phyloP scores from a whole-genome alignment of 2,113 vertebrate genomes.

The Haemorhous mexicanus region DNA sequence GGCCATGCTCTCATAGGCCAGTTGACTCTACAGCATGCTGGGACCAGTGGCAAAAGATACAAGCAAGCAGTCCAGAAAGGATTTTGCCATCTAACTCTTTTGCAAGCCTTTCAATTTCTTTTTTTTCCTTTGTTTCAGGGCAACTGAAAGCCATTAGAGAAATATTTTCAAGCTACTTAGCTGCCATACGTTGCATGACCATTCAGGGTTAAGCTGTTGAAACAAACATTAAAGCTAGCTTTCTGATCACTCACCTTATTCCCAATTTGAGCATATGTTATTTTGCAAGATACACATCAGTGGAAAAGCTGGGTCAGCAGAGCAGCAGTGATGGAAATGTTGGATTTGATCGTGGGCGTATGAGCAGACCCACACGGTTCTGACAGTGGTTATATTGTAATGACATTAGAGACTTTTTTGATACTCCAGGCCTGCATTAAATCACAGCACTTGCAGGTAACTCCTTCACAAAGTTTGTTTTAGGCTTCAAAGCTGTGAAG shows the following conservation, averaged over 20 bases:
- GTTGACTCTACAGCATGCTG: not conserved
- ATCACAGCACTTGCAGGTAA: not conserved
- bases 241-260: not conserved
- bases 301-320: not conserved
- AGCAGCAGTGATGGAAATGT: not conserved
- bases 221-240: not conserved
- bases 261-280: not conserved
- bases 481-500: not conserved
- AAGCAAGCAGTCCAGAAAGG: not conserved
- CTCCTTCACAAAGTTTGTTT: not conserved
- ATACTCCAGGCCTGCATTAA: not conserved
- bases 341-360: not conserved
- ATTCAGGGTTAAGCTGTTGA: not conserved
- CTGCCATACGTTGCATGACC: not conserved
- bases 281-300: not conserved
- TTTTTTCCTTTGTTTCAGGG: not conserved
- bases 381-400: not conserved
- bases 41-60: not conserved
- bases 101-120: not conserved
- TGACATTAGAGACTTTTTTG: not conserved
- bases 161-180: not conserved
- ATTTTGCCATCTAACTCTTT: not conserved
- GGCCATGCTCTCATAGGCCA: not conserved
- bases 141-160: not conserved
- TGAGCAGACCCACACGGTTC: not conserved